A percentile compares a stretch with the other conserved stretches of the same genome.
Conservation (phyloP, 1,140 invertebrate genomes). For the Drosophila melanogaster region Release_6_plus_ISO1_MT NT_033779.5:8904001-8904500, state of each 20-base stretch:
- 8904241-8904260: conserved; percentile 10
- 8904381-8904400: conserved; percentile 45
- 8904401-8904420: conserved; percentile 39
- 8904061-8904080: conserved; percentile 28
- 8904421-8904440: conserved; percentile 40
- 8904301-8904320: conserved; percentile 31
- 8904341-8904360: conserved; percentile 60
- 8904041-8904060: conserved; percentile 64
- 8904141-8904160: conserved; percentile 61
- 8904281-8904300: conserved; percentile 46
- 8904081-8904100: conserved; percentile 23
- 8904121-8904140: conserved; percentile 76
- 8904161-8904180: conserved; percentile 50
- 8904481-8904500: conserved; percentile 32
- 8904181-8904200: conserved; percentile 17
- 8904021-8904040: conserved; percentile 56
- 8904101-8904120: conserved; percentile 68
- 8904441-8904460: conserved; percentile 34
- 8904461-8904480: conserved; percentile 29
- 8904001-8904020: conserved; percentile 73
- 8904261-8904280: conserved; percentile 46
- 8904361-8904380: conserved; percentile 77
- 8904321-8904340: conserved; percentile 71
- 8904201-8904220: conserved; percentile 21
- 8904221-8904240: conserved; percentile 9